A percentile compares a stretch with the other conserved stretches of the same genome.
Evolutionary conservation across 2,113 vertebrate genomes (phyloP).

Genomic region (Entomyzon cyanotis): DNA sequence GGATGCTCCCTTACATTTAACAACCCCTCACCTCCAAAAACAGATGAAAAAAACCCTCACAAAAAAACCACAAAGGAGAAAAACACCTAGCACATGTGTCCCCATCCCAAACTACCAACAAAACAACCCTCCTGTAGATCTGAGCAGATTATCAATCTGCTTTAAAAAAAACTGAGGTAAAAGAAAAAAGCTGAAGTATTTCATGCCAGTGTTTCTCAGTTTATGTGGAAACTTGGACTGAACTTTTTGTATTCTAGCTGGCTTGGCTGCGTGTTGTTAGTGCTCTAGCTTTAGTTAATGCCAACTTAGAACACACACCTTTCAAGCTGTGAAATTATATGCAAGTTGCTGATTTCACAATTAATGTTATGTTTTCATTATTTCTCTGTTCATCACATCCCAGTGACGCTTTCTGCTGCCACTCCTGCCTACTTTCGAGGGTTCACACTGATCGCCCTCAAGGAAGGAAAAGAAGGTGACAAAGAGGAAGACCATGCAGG

Average conservation of each 20-base stretch:
- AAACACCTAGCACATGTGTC: accelerated
- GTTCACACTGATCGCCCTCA: conserved; percentile 92
- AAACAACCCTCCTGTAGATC: not conserved
- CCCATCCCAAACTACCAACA: accelerated
- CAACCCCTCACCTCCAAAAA: not conserved
- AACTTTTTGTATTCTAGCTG: not conserved
- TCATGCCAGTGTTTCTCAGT: not conserved
- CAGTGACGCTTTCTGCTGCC: conserved; percentile 88
- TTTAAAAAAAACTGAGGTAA: accelerated
- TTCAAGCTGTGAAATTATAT: not conserved
- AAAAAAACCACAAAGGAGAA: not conserved
- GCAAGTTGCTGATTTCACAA: not conserved
- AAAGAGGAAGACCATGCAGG: conserved; percentile 93
- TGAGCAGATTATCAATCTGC: not conserved
- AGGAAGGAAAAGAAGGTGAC: conserved; percentile 89
- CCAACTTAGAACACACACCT: not conserved
- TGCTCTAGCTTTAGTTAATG: not conserved
- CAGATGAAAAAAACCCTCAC: too few relatives aligned
- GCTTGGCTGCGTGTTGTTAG: not conserved
- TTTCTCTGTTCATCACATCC: conserved; percentile 46
- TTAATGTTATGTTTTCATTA: not conserved
- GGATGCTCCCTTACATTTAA: not conserved
- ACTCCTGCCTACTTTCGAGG: conserved; percentile 94
- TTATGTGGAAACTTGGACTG: not conserved
- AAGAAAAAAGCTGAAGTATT: not conserved